Evolutionary conservation across 2,113 vertebrate genomes (phyloP), one percentile per base, ranked within the genome.

Genomic region (Psittacula cyanocephala): DNA sequence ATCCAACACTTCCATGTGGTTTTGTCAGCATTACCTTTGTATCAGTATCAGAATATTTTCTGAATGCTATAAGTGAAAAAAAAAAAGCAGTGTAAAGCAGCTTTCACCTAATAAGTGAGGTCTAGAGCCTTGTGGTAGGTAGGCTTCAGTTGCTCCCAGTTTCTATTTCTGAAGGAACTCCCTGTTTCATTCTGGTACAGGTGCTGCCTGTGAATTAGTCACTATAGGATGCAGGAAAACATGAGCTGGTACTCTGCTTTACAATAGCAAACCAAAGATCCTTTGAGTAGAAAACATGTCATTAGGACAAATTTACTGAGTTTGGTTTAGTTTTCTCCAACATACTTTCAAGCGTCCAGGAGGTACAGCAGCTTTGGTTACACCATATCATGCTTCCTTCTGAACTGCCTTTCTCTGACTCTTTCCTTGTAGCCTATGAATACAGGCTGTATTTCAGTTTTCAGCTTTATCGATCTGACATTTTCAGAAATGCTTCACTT

Each of bases 1-100:
- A 8, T 11, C 41, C 43, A 50, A 57, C 10, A 3, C 9, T 41
- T 41, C 11, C 6, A 7, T 28, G 31, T 0, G 1, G 22, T 35
- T 71, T 20, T 55, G 39, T n/a, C 44, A 52, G 11, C 20, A 9
- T 9, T 35, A 11, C 15, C 6, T 77, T 62, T 3, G 0, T 35
- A 25, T 10, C 28, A 31, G 31, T 24, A 37, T 25, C 29, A 37
- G 22, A 50, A 10, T 59, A 19, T 17, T 10, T 78, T 47, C 47
- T 0, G 4, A 46, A 49, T 29, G 57, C 16, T 7, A 17, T 7
- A 11, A 59, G 15, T 20, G 33, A 72, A 68, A 57, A 33, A 67
- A 47, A 46, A 55, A 22, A 57, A 57, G 19, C 55, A 57, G 31
- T 33, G 14, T 41, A 27, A n/a, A 69, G 3, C 18, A 64, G 8